Evolutionary conservation across 2,113 vertebrate species (phyloP), one percentile per base, ranked within the genome.

Genomic region (Gallinago jamesoni): DNA sequence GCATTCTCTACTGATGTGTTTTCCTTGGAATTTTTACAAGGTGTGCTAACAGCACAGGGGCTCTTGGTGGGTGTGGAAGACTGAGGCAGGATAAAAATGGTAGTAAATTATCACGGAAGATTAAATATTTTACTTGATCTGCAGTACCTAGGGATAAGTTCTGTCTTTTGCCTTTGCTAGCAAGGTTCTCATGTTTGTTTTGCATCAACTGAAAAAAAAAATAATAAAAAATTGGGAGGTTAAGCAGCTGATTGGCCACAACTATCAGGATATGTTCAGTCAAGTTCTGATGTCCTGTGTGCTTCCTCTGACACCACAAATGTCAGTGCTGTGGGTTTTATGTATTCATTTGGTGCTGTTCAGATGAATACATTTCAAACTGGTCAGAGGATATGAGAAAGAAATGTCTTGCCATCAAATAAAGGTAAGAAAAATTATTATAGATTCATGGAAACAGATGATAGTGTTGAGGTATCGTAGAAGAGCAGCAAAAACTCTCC

Each of bases 211-310:
- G 83, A 20, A 67, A 80, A 89, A 89, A 56, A 79, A 37, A 57
- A 39, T 10, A 59, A 28, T 9, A 80, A 70, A 60, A 48, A 77
- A 35, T 52, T 18, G 63, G 81, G 74, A 86, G 56, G 56, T 95
- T 82, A 94, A 93, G 88, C 56, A 76, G 89, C 95, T 91, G 84
- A 93, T 92, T 72, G 95, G 70, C 67, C 50, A 68, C 86, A 86
- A 39, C 57, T 88, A 66, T 80, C 95, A 85, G 84, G 62, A 87
- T 52, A 45, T 47, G 45, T 88, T 84, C 64, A 62, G 43, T 62
- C 41, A 63, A 55, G 22, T 84, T 96, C 53, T 81, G 77, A 41
- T 31, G 22, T 86, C 63, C 63, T 69, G 27, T 52, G 43, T 84
- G 45, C 48, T 87, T 68, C 69, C n/a, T 69, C 57, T 85, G 60